A percentile compares a stretch with the other conserved stretches of the same genome.
Conservation (phyloP, 2,797 vertebrate genomes). For the Lemur catta region DNA sequence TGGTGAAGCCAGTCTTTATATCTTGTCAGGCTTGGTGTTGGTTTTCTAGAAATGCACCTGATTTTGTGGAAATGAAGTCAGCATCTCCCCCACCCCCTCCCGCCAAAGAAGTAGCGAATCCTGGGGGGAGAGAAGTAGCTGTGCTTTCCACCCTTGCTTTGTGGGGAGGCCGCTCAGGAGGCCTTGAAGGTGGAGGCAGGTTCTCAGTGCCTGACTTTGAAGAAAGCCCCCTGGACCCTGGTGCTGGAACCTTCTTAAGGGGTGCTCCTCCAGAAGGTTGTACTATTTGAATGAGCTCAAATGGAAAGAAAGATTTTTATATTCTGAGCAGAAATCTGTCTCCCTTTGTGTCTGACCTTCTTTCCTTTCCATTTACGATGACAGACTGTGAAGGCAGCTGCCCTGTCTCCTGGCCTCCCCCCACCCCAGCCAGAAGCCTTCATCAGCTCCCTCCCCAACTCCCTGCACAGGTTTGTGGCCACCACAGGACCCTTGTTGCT, state of each 20-base stretch:
- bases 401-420: background rate
- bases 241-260: background rate
- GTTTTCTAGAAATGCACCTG: slow-evolving; percentile 45
- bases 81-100: background rate
- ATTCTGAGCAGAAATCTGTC: background rate
- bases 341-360: background rate
- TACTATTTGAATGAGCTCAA: background rate
- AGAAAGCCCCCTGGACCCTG: background rate
- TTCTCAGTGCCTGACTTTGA: background rate
- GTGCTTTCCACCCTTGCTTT: background rate
- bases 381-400: background rate
- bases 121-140: background rate
- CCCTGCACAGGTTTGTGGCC: background rate
- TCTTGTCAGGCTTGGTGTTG: background rate
- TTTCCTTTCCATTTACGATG: background rate
- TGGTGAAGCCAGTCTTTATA: background rate
- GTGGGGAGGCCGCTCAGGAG: background rate
- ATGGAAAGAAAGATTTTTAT: background rate
- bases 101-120: background rate
- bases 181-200: background rate
- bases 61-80: background rate
- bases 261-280: background rate
- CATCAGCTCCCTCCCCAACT: no score
- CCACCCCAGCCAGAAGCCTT: background rate
- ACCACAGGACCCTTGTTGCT: background rate